Base-by-base conservation (phyloP, 92 coral and sea anemone genomes). In the Diadumene lineata region DNA sequence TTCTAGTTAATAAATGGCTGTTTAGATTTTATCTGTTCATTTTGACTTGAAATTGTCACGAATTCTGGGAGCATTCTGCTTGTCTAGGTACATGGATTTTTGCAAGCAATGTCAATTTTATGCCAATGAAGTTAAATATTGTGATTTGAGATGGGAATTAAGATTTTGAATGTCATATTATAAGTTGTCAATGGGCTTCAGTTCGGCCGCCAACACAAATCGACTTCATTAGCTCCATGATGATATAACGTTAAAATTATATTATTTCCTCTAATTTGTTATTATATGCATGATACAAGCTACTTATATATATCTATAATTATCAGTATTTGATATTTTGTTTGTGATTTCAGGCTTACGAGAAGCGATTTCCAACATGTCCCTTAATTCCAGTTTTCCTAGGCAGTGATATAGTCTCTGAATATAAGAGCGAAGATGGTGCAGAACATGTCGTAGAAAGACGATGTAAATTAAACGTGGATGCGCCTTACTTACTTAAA, bases 311-410 rank as follows among this genome's bases (percentile, higher is more conserved):
- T 22, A 21, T 58, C 10, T 7, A 26, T 58, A 58, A 24, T 31
- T 1, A 58, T 15, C 26, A 22, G 64, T n/a, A 58, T 58, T 58
- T 64, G 9, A 31, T 2, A 11, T 11, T n/a, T 38, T 22, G 32
- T 34, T 48, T 48, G 25, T 30, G 43, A 18, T 66, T 70, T 60
- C 27, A 96, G 99, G 99, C 99, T 9, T 96, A 96, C 82, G 93
- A 96, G 51, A 96, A 92, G 73, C 99, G 99, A 43, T 96, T 96
- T 29, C 99, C 99, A 10, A 96, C 99, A 8, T 96, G 99, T 56
- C 89, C 84, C 13, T 84, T 96, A 72, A 96, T 96, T 64, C 99
- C 99, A 0, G 97, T 96, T 21, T 96, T 96, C 64, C 93, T 96
- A 8, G 99, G 99, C 70, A 92, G 97, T 53, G 99, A 96, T 25